Evolutionary conservation across 2,888 invertebrate species (phyloP).

Genomic region (Chymomyza fuscimana): DNA sequence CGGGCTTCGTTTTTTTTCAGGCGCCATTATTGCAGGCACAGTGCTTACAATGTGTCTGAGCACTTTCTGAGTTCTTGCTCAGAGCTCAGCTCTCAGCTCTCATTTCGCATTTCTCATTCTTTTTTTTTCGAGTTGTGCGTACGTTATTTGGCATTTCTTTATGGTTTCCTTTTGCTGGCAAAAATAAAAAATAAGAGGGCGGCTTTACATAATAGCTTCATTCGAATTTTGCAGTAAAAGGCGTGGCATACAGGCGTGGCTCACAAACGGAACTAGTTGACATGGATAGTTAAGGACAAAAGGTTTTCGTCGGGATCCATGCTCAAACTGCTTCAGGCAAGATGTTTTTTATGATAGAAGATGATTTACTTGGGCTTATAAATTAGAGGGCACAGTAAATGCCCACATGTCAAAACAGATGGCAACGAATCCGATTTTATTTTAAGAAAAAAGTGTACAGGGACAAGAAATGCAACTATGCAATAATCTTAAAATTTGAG

Average conservation of each 20-base stretch:
- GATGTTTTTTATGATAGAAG: neutral
- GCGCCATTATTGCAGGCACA: constrained; percentile 26
- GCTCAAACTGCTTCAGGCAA: neutral
- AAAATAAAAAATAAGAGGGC: constrained; percentile 4
- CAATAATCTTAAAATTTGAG: no score
- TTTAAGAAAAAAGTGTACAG: no score
- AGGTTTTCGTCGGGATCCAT: neutral
- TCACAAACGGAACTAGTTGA: neutral
- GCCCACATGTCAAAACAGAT: neutral
- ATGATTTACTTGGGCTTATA: neutral
- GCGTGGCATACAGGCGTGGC: neutral
- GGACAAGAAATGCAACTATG: no score
- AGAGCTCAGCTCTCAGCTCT: no score
- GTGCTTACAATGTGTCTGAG: constrained; percentile 51
- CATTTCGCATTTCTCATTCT: neutral
- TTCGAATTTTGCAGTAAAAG: neutral
- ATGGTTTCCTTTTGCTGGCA: constrained; percentile 3
- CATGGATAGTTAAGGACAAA: neutral
- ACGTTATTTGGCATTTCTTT: constrained; percentile 4
- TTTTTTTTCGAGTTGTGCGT: constrained; percentile 5
- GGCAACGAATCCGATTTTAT: no score
- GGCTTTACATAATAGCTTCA: constrained; percentile 1
- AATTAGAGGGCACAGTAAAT: neutral
- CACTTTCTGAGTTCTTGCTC: constrained; percentile 5
- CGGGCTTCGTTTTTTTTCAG: constrained; percentile 9